phyloP scores from a whole-genome alignment of 2,888 invertebrate genomes.

The Dryobotodes eremita region DNA sequence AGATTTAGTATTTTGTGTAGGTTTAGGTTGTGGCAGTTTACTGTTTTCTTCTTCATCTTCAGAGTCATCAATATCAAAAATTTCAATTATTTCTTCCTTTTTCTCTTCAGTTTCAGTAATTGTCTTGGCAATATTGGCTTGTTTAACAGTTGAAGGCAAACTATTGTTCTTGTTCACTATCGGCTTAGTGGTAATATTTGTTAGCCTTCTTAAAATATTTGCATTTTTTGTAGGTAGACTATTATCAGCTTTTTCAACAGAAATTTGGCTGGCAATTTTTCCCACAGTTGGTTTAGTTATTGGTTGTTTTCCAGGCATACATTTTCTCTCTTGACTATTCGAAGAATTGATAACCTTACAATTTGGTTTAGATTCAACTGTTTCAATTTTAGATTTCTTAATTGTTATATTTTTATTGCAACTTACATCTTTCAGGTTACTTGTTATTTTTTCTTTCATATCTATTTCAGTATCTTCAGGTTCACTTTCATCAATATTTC shows the following conservation, averaged over 20 bases:
- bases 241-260: conserved; percentile 30
- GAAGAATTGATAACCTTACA: conserved; percentile 20
- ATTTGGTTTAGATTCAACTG: conserved; percentile 23
- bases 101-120: conserved; percentile 64
- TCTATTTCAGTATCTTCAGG: conserved; percentile 47
- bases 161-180: conserved; percentile 43
- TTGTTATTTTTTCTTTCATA: conserved; percentile 23
- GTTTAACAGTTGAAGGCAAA: conserved; percentile 31
- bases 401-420: conserved; percentile 47
- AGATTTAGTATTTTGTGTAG: conserved; percentile 57
- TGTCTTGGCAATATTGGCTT: conserved; percentile 67
- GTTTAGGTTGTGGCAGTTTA: conserved; percentile 38
- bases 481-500: conserved; percentile 59
- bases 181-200: conserved; percentile 61
- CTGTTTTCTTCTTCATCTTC: conserved; percentile 78
- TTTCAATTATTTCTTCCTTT: conserved; percentile 81
- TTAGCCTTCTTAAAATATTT: conserved; percentile 48
- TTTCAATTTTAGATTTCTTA: conserved; percentile 52
- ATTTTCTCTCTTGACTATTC: conserved; percentile 30
- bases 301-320: conserved; percentile 3
- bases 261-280: conserved; percentile 10
- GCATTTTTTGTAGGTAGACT: conserved; percentile 35
- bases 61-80: conserved; percentile 86
- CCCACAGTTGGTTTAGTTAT: conserved; percentile 17
- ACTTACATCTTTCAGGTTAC: conserved; percentile 27